These are phyloP conservation scores for Hydrozoanthus tunicans DNA, from an alignment of 64 coral and sea anemone species.

Conservation along the genomic window DNA sequence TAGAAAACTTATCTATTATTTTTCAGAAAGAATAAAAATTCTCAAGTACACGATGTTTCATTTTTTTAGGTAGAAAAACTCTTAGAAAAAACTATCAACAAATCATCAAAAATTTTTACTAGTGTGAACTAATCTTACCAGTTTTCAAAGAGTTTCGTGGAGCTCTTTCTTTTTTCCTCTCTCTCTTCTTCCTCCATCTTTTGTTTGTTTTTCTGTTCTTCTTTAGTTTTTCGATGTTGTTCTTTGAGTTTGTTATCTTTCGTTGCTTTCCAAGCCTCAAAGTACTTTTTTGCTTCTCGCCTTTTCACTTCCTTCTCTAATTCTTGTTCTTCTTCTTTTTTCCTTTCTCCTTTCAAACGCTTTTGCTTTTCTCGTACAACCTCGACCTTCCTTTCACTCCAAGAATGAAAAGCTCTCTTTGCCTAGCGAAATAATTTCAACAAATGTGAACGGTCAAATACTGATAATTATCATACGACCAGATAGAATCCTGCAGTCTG, in stretches of 20 bases:
- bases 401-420: constrained; percentile 76
- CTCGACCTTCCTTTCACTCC: constrained; percentile 74
- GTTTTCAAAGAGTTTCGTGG: constrained; percentile 82
- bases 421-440: constrained; percentile 50
- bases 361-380: constrained; percentile 64
- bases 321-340: constrained; percentile 78
- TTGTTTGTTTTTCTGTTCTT: constrained; percentile 55
- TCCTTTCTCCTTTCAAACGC: constrained; percentile 59
- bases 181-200: constrained; percentile 73
- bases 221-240: constrained; percentile 54
- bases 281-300: constrained; percentile 79
- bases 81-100: neutral
- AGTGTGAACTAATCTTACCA: constrained; percentile 49
- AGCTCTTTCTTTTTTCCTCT: constrained; percentile 65
- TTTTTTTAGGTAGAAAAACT: neutral
- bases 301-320: constrained; percentile 66
- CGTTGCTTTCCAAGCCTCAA: constrained; percentile 79
- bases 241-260: constrained; percentile 84
- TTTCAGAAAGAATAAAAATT: too few species aligned
- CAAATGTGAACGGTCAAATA: neutral
- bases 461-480: neutral
- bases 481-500: too few species aligned
- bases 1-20: too few species aligned
- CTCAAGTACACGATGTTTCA: too few species aligned
- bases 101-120: neutral